phyloP scores from a whole-genome alignment of 2,113 vertebrate genomes.

The Mixornis gularis region DNA sequence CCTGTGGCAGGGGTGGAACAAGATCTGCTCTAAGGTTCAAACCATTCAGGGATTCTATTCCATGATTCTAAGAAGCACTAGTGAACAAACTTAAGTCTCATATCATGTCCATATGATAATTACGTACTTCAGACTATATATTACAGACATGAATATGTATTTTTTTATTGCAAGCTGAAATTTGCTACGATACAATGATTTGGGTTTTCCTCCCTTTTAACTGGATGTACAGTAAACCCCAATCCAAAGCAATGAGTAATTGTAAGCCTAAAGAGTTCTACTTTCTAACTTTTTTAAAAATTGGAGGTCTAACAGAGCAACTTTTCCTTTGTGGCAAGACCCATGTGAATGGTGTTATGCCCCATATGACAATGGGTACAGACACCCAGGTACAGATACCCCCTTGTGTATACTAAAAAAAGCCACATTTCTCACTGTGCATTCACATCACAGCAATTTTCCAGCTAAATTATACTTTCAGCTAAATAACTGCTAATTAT shows the following conservation, averaged over 20 bases:
- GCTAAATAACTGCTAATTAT: neutral
- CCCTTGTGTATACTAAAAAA: neutral
- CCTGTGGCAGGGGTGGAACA: rapidly evolving
- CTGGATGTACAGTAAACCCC: rapidly evolving
- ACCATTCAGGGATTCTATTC: neutral
- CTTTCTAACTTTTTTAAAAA: neutral
- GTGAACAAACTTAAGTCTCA: neutral
- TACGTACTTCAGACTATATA: neutral
- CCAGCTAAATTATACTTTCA: neutral
- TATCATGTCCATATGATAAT: neutral
- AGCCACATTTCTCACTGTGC: neutral
- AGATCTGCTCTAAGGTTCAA: neutral
- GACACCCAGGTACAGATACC: neutral
- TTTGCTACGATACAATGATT: neutral
- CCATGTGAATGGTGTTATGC: neutral
- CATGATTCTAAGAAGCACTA: neutral
- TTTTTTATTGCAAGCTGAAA: neutral
- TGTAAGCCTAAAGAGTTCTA: neutral
- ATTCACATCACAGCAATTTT: neutral
- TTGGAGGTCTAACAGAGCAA: neutral
- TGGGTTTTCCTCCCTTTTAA: neutral
- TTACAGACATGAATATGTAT: neutral
- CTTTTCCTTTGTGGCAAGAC: neutral
- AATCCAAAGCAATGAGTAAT: neutral
- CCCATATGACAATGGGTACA: rapidly evolving